These are phyloP conservation scores for Holacanthella duospinosa DNA, from an alignment of 2,888 invertebrate species.

Conservation along the genomic window DNA sequence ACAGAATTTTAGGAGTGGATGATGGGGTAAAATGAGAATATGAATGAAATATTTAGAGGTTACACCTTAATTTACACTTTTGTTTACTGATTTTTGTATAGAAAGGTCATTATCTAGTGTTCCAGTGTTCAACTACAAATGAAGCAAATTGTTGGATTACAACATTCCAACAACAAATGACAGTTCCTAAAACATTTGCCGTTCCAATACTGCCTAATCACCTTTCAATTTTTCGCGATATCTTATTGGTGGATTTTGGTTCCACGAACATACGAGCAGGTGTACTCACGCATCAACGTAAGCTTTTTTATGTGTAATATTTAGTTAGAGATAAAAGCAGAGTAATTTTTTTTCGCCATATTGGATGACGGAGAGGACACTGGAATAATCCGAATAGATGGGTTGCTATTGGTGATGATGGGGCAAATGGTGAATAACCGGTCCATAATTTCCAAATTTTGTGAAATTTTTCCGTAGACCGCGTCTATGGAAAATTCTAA, in stretches of 20 bases:
- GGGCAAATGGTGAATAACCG: too few relatives aligned
- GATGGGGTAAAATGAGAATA: constrained; percentile 39
- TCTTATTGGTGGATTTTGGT: constrained; percentile 49
- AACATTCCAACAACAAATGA: constrained; percentile 41
- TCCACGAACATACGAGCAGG: constrained; percentile 50
- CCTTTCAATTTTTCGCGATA: constrained; percentile 42
- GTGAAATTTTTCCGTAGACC: too few relatives aligned
- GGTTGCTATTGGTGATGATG: too few relatives aligned
- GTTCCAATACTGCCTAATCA: constrained; percentile 38
- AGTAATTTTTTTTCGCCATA: not conserved
- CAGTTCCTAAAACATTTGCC: constrained; percentile 22
- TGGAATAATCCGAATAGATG: too few relatives aligned
- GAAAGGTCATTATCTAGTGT: constrained; percentile 47
- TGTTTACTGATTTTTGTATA: constrained; percentile 35
- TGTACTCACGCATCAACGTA: constrained; percentile 45
- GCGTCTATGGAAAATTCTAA: too few relatives aligned
- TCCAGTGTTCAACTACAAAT: constrained; percentile 43
- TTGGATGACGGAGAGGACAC: too few relatives aligned
- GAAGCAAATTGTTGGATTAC: constrained; percentile 46
- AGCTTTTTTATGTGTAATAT: too few relatives aligned
- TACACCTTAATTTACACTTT: not conserved
- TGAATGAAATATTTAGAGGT: not conserved
- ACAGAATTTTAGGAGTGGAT: constrained; percentile 40
- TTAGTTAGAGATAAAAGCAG: not conserved
- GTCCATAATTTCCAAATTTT: too few relatives aligned